Percentiles rank a stretch among this genome's conserved stretches.
Conservation (phyloP, 2,888 invertebrate genomes). For the Nomada ferruginata region DNA sequence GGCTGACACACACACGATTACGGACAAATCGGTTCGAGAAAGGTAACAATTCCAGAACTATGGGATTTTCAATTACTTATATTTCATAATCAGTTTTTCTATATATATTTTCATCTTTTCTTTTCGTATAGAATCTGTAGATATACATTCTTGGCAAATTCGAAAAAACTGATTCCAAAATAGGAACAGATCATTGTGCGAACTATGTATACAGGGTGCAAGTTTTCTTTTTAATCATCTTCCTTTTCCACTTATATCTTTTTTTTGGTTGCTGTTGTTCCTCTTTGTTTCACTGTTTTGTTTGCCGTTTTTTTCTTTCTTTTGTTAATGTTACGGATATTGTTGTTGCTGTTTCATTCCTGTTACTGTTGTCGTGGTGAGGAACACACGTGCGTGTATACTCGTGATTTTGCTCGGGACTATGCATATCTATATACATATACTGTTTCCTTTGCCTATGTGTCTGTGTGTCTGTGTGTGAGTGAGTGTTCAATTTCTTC, state of each 20-base stretch:
- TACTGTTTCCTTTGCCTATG: conserved; percentile 47
- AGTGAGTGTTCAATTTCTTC: conserved; percentile 13
- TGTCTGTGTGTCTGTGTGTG: conserved; percentile 34
- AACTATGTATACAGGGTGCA: conserved; percentile 82
- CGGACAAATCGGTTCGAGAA: conserved; percentile 41
- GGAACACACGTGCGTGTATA: conserved; percentile 52
- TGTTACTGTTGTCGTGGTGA: conserved; percentile 50
- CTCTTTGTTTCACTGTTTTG: conserved; percentile 12
- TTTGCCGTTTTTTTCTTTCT: conserved; percentile 13
- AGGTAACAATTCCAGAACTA: conserved; percentile 73
- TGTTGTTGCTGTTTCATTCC: conserved; percentile 13
- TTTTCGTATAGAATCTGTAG: conserved; percentile 71
- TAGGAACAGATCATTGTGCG: conserved; percentile 82
- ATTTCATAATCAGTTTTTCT: conserved; percentile 70
- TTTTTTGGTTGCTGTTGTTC: conserved; percentile 19
- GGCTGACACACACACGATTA: conserved; percentile 33
- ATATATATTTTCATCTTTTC: conserved; percentile 62
- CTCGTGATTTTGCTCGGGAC: conserved; percentile 42
- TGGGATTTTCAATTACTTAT: conserved; percentile 69
- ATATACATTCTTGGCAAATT: conserved; percentile 80
- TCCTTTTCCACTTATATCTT: conserved; percentile 19
- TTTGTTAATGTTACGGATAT: conserved; percentile 16
- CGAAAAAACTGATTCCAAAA: conserved; percentile 81
- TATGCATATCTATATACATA: conserved; percentile 54
- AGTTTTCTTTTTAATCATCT: conserved; percentile 65